phyloP scores from a whole-genome alignment of 2,888 invertebrate species.

The Apoderus coryli region DNA sequence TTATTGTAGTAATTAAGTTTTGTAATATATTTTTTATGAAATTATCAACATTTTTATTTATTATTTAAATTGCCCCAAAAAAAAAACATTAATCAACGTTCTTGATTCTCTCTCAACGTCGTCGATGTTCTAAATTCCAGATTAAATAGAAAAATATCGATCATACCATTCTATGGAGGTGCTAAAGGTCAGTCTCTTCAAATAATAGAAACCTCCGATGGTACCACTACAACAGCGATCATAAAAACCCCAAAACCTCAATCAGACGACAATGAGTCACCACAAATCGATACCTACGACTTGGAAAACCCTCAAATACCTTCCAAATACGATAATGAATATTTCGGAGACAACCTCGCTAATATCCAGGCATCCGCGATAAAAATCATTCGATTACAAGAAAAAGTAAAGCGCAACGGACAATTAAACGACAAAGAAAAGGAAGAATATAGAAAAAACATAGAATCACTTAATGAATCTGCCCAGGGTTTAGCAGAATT shows the following conservation, averaged over 20 bases:
- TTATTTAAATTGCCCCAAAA: no score
- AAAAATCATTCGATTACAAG: slow-evolving; percentile 44
- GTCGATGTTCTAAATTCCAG: no score
- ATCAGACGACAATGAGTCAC: slow-evolving; percentile 10
- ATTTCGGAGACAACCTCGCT: slow-evolving; percentile 40
- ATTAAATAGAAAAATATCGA: slow-evolving; percentile 26
- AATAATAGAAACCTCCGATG: slow-evolving; percentile 40
- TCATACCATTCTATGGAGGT: slow-evolving; percentile 56
- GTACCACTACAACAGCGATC: slow-evolving; percentile 29
- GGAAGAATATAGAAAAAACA: slow-evolving; percentile 39
- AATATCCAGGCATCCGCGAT: slow-evolving; percentile 43
- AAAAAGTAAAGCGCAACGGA: slow-evolving; percentile 44
- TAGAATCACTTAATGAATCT: slow-evolving; percentile 31
- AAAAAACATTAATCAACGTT: no score
- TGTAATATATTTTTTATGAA: no score
- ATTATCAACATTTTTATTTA: no score
- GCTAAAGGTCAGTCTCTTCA: slow-evolving; percentile 53
- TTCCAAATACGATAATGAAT: slow-evolving; percentile 22
- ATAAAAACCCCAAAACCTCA: slow-evolving; percentile 29
- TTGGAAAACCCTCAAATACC: slow-evolving; percentile 29
- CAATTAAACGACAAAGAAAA: slow-evolving; percentile 39
- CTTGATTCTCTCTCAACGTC: no score
- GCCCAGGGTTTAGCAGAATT: slow-evolving; percentile 26
- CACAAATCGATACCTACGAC: slow-evolving; percentile 20
- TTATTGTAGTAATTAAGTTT: no score